Percentiles rank a stretch among this genome's conserved stretches.
phyloP scores from a whole-genome alignment of 1,140 invertebrate genomes.

The Thaumatotibia leucotreta region DNA sequence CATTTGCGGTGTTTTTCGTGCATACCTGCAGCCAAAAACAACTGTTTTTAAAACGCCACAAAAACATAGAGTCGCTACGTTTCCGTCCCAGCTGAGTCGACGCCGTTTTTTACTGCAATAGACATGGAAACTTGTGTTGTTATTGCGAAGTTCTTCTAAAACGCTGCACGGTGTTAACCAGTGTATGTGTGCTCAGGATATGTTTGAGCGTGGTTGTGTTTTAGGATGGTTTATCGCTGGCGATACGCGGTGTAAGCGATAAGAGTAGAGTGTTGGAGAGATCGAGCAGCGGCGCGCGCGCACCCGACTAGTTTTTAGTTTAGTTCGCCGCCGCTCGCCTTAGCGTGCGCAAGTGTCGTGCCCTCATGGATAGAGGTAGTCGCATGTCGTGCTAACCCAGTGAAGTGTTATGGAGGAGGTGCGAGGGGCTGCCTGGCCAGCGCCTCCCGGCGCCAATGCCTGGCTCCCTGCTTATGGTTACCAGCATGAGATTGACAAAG shows the following conservation, averaged over 20 bases:
- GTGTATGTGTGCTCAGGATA: background rate
- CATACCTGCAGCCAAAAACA: background rate
- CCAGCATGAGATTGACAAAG: conserved; percentile 79
- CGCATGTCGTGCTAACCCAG: conserved; percentile 62
- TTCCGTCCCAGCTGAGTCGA: conserved; percentile 23
- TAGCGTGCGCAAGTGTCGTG: conserved; percentile 39
- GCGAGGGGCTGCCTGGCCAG: conserved; percentile 80
- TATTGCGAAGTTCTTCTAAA: background rate
- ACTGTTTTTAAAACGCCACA: background rate
- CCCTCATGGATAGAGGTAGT: conserved; percentile 69
- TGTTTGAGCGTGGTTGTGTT: background rate
- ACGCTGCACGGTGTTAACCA: background rate
- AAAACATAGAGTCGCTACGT: conserved; percentile 1
- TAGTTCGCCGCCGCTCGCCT: conserved; percentile 52
- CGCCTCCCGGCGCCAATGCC: conserved; percentile 79
- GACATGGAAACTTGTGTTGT: conserved; percentile 18
- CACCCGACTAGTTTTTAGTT: conserved; percentile 22
- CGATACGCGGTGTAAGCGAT: background rate
- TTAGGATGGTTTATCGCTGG: background rate
- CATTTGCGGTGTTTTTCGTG: background rate
- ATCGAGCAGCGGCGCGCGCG: conserved; percentile 50
- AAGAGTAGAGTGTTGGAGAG: conserved; percentile 31
- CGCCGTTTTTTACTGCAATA: conserved; percentile 38
- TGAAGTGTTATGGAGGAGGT: conserved; percentile 78
- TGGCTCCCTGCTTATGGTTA: conserved; percentile 83